A percentile compares a stretch with the other conserved stretches of the same genome.
phyloP scores from a whole-genome alignment of 2,113 vertebrate genomes.

The Nycticorax nycticorax region DNA sequence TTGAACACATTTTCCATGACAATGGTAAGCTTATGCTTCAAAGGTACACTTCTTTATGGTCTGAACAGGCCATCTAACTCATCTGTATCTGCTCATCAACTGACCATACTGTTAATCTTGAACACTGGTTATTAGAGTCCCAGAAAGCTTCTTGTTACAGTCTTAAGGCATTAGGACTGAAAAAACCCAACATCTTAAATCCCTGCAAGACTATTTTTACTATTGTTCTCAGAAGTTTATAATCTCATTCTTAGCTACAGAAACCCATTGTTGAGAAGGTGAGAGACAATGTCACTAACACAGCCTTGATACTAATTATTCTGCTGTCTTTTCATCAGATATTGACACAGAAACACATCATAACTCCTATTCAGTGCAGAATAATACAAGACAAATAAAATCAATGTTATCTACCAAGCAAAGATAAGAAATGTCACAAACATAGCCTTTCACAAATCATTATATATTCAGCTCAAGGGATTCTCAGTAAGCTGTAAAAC shows the following conservation, averaged over 20 bases:
- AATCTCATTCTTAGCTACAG: neutral
- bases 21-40: neutral
- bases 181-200: neutral
- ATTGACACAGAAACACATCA: neutral
- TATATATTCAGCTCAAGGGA: neutral
- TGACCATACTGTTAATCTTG: neutral
- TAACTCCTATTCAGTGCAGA: neutral
- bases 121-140: neutral
- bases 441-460: neutral
- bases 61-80: neutral
- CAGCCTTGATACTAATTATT: neutral
- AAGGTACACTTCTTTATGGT: neutral
- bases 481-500: neutral
- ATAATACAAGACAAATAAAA: constrained; percentile 22
- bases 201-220: neutral
- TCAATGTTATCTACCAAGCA: neutral
- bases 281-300: neutral
- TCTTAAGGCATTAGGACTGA: neutral
- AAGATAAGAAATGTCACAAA: neutral
- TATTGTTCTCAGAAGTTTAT: neutral
- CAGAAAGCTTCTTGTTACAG: neutral
- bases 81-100: neutral
- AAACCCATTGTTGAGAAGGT: neutral
- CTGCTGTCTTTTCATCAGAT: neutral
- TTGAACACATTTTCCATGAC: neutral